These are phyloP conservation scores for Ichneumoninae sp. DNA, from an alignment of 2,888 invertebrate species.

Conservation along the genomic window DNA sequence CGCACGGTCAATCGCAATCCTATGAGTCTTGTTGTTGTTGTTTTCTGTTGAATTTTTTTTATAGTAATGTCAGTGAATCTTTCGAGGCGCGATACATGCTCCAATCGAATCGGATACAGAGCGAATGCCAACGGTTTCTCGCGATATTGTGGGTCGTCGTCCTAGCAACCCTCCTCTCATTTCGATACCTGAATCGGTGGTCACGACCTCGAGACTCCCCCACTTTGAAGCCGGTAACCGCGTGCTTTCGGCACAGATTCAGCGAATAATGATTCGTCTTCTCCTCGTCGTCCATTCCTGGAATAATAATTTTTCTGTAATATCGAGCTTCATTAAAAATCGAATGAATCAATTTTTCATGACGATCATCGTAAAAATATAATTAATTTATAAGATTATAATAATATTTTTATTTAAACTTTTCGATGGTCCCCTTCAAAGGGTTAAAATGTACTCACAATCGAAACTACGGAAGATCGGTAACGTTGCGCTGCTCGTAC, in stretches of 20 bases:
- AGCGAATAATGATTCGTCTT: background rate
- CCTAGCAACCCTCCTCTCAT: conserved; percentile 66
- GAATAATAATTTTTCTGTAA: background rate
- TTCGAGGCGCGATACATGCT: background rate
- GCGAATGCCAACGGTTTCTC: conserved; percentile 48
- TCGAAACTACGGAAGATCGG: background rate
- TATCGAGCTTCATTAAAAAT: conserved; percentile 1
- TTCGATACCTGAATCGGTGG: conserved; percentile 64
- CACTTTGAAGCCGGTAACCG: conserved; percentile 56
- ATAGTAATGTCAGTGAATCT: background rate
- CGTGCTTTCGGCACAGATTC: conserved; percentile 44
- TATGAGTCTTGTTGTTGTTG: background rate
- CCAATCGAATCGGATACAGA: background rate
- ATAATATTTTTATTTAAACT: background rate
- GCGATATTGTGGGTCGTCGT: conserved; percentile 65
- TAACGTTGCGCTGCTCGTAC: background rate
- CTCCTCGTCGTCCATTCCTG: background rate
- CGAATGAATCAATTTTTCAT: background rate
- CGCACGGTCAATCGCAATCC: background rate
- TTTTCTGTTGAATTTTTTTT: background rate
- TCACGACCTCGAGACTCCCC: conserved; percentile 78
- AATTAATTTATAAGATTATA: background rate
- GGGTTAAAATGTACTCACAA: background rate
- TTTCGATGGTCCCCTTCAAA: background rate
- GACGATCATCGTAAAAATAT: background rate